These are phyloP conservation scores for Aphelocoma californica DNA, from an alignment of 2,797 vertebrate genomes.

Conservation along the genomic window DNA sequence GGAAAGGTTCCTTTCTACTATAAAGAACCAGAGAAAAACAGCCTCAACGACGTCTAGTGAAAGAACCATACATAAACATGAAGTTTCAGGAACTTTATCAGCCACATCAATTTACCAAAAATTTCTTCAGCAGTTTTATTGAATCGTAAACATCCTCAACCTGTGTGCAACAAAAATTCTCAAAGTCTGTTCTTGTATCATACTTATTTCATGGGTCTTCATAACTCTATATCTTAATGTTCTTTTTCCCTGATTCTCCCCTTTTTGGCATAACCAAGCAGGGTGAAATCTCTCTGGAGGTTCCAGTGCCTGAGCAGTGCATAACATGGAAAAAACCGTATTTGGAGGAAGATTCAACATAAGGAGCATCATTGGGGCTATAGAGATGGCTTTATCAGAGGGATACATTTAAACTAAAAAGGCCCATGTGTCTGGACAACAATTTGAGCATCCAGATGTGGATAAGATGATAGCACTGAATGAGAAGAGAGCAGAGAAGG, in stretches of 20 bases:
- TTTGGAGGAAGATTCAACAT: not conserved
- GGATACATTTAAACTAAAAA: not conserved
- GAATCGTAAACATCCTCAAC: not conserved
- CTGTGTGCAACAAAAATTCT: not conserved
- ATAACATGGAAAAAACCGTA: accelerated
- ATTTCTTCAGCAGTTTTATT: not conserved
- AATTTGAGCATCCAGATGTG: not conserved
- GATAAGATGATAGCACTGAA: not conserved
- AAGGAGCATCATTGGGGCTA: not conserved
- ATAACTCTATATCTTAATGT: not conserved
- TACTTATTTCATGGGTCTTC: not conserved
- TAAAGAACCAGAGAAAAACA: not conserved
- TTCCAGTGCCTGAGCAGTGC: not conserved
- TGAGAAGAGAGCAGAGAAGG: not conserved
- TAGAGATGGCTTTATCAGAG: not conserved
- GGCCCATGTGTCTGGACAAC: not conserved
- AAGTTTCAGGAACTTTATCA: not conserved
- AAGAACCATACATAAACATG: not conserved
- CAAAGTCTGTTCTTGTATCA: not conserved
- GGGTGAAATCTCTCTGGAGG: not conserved
- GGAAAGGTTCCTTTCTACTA: not conserved
- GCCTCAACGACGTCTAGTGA: not conserved
- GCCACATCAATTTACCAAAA: not conserved
- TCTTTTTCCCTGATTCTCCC: not conserved
- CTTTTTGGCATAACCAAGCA: not conserved